A percentile compares a stretch with the other conserved stretches of the same genome.
phyloP scores from a whole-genome alignment of 2,888 invertebrate genomes.

The Marronus borbonicus region DNA sequence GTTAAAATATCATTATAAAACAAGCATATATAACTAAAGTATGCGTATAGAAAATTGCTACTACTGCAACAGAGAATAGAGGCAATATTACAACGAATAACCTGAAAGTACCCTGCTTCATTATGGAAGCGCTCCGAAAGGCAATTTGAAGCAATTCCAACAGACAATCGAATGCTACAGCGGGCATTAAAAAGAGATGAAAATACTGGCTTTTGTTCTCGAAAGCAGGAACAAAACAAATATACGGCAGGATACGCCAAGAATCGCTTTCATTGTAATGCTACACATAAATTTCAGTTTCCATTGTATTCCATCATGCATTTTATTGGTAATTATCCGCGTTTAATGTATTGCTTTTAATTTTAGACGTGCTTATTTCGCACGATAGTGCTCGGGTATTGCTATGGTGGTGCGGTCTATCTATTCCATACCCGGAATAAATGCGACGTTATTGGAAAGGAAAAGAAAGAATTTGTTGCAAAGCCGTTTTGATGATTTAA shows the following conservation, averaged over 20 bases:
- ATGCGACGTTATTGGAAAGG: not conserved
- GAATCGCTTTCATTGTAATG: slow-evolving; percentile 49
- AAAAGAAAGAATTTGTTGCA: no score
- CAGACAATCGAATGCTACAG: slow-evolving; percentile 67
- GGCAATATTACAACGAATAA: slow-evolving; percentile 71
- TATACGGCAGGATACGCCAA: slow-evolving; percentile 43
- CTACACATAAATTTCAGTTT: slow-evolving; percentile 48
- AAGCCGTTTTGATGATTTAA: no score
- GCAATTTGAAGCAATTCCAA: slow-evolving; percentile 69
- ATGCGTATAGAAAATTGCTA: slow-evolving; percentile 51
- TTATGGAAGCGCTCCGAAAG: slow-evolving; percentile 68
- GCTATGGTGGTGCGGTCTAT: slow-evolving; percentile 6
- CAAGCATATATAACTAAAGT: slow-evolving; percentile 3
- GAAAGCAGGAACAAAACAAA: slow-evolving; percentile 48
- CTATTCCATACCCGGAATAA: not conserved
- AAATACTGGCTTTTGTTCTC: slow-evolving; percentile 62
- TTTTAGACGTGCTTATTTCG: slow-evolving; percentile 41
- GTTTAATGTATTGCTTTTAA: slow-evolving; percentile 49
- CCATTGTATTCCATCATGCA: slow-evolving; percentile 46
- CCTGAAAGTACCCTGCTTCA: slow-evolving; percentile 65
- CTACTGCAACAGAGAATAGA: slow-evolving; percentile 58
- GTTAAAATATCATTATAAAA: no score
- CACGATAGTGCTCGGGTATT: slow-evolving; percentile 20
- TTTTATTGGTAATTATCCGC: slow-evolving; percentile 50
- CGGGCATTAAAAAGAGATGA: slow-evolving; percentile 57